Conservation (phyloP, 2,797 vertebrate genomes). For the Sciurus vulgaris region DNA sequence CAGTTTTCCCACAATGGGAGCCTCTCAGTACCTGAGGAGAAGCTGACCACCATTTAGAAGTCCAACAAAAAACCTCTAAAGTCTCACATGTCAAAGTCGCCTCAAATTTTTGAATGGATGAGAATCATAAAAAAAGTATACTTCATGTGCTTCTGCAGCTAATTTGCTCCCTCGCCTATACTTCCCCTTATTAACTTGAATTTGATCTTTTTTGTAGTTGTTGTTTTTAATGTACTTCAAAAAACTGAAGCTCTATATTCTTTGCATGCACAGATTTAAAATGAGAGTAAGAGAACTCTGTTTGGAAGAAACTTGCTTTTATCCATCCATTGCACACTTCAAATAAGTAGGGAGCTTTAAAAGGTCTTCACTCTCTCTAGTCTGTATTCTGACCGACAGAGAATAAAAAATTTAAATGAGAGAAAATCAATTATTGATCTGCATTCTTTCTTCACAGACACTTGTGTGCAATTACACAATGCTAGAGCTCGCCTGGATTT, state of each 20-base stretch:
- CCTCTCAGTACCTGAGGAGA: not conserved
- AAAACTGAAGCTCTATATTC: conserved; percentile 45
- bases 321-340: conserved; percentile 79
- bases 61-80: not conserved
- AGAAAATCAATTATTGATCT: conserved; percentile 87
- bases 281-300: conserved; percentile 34
- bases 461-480: conserved; percentile 80
- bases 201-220: conserved; percentile 55
- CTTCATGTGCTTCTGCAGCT: not conserved
- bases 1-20: not conserved
- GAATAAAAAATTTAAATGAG: conserved; percentile 86
- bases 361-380: conserved; percentile 67
- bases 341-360: conserved; percentile 79
- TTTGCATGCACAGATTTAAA: conserved; percentile 64
- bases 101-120: conserved; percentile 28
- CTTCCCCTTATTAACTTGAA: conserved; percentile 55
- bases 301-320: conserved; percentile 77
- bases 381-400: conserved; percentile 76
- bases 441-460: conserved; percentile 83
- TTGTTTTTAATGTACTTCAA: conserved; percentile 77
- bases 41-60: not conserved
- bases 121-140: not conserved
- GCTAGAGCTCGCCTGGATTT: conserved; percentile 70
- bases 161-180: conserved; percentile 9
- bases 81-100: not conserved